Conservation (phyloP, 2,113 vertebrate species). For the Epinephelus cyanopodus region DNA sequence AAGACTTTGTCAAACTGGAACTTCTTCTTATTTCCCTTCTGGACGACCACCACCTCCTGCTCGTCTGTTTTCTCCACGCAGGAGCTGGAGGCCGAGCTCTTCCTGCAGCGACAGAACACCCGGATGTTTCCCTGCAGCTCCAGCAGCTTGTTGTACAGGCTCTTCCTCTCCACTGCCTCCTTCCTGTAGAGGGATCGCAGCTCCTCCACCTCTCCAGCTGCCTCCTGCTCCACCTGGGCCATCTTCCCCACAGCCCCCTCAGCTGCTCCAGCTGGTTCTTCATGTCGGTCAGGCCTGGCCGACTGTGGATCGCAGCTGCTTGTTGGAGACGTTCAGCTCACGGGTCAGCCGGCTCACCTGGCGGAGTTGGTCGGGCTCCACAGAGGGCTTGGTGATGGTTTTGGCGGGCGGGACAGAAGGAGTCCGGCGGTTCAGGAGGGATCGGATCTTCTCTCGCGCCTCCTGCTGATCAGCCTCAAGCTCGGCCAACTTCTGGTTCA, state of each 20-base stretch:
- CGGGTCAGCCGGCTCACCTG: constrained; percentile 59
- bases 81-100: constrained; percentile 17
- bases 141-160: constrained; percentile 76
- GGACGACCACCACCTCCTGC: constrained; percentile 67
- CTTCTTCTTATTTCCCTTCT: constrained; percentile 73
- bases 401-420: neutral
- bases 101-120: constrained; percentile 80
- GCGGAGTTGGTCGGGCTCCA: constrained; percentile 48
- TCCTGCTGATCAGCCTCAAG: constrained; percentile 73
- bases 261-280: constrained; percentile 65
- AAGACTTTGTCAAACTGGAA: constrained; percentile 80
- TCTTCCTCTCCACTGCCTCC: constrained; percentile 74
- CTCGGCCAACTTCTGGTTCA: constrained; percentile 69
- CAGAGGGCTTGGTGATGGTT: constrained; percentile 4
- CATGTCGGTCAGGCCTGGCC: constrained; percentile 63
- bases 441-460: constrained; percentile 64
- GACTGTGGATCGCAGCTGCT: constrained; percentile 66
- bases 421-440: constrained; percentile 38
- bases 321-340: constrained; percentile 72
- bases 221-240: constrained; percentile 47
- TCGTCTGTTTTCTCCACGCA: constrained; percentile 69
- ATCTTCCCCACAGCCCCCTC: constrained; percentile 14
- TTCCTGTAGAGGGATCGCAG: constrained; percentile 71
- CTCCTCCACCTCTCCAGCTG: constrained; percentile 57
- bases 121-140: constrained; percentile 81